Percentiles rank a stretch among this genome's conserved stretches.
These are phyloP conservation scores for Lacanobia oleracea DNA, from an alignment of 2,888 invertebrate genomes.

Conservation along the genomic window DNA sequence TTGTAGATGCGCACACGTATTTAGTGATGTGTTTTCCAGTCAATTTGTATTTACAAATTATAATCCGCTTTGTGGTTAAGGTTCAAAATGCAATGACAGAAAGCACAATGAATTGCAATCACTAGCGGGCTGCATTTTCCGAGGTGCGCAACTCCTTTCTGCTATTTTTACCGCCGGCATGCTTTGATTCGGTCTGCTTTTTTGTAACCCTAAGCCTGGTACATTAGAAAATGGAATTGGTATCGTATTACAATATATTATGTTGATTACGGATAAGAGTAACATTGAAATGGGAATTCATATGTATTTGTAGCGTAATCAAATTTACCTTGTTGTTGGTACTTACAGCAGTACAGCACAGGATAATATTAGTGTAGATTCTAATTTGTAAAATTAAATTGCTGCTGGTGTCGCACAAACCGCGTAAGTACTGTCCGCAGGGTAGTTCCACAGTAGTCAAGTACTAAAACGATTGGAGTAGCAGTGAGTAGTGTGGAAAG, in stretches of 20 bases:
- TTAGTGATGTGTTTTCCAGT: neutral
- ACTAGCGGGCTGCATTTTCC: conserved; percentile 59
- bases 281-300: neutral
- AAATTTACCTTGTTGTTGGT: conserved; percentile 1
- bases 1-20: conserved; percentile 22
- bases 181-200: conserved; percentile 31
- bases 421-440: conserved; percentile 29
- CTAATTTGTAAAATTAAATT: conserved; percentile 30
- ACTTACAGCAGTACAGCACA: too few relatives aligned
- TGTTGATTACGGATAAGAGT: neutral
- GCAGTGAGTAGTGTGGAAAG: conserved; percentile 70
- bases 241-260: neutral
- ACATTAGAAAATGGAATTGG: neutral
- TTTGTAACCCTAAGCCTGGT: conserved; percentile 15
- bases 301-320: neutral
- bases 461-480: conserved; percentile 64
- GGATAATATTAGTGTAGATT: neutral
- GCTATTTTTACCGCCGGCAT: conserved; percentile 50
- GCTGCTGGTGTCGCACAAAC: conserved; percentile 17
- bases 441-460: conserved; percentile 52
- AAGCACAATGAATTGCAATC: conserved; percentile 52
- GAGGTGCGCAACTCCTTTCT: conserved; percentile 60
- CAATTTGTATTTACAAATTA: conserved; percentile 22
- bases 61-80: conserved; percentile 38
- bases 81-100: conserved; percentile 53